These are phyloP conservation scores for Epistrophella euchroma DNA, from an alignment of 2,888 invertebrate genomes.

Conservation along the genomic window DNA sequence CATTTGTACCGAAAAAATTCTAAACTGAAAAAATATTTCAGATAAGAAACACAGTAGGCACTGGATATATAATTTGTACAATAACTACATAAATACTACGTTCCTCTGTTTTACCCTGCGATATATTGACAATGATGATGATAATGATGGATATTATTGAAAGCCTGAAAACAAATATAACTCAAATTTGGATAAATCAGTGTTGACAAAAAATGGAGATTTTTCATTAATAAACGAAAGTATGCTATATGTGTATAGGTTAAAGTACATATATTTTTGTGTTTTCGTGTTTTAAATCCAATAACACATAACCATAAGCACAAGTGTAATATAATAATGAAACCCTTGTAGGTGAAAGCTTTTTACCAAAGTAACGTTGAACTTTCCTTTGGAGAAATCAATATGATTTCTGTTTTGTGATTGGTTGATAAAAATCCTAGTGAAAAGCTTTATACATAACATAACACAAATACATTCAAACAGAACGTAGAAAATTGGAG, in stretches of 20 bases:
- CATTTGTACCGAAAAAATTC: too few species aligned
- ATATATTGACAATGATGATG: too few species aligned
- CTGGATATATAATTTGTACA: background rate
- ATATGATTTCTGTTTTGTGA: slow-evolving; percentile 58
- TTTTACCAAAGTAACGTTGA: slow-evolving; percentile 52
- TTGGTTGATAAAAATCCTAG: slow-evolving; percentile 54
- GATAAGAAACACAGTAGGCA: too few species aligned
- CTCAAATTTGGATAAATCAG: slow-evolving; percentile 21
- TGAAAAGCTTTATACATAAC: slow-evolving; percentile 52
- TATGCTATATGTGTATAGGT: background rate
- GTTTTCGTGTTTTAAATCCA: background rate
- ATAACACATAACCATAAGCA: background rate
- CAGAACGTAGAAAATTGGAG: slow-evolving; percentile 14
- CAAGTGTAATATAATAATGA: slow-evolving; percentile 17
- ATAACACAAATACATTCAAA: slow-evolving; percentile 43
- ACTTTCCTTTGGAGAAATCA: slow-evolving; percentile 69
- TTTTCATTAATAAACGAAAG: slow-evolving; percentile 36
- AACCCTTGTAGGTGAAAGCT: slow-evolving; percentile 48
- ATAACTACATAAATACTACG: background rate
- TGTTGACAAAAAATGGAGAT: slow-evolving; percentile 8
- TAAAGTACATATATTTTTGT: background rate
- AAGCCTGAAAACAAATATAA: background rate
- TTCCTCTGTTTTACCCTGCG: background rate
- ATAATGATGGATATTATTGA: background rate
- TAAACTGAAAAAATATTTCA: too few species aligned